phyloP scores from a whole-genome alignment of 1,140 invertebrate species.

The Coboldia fuscipes region DNA sequence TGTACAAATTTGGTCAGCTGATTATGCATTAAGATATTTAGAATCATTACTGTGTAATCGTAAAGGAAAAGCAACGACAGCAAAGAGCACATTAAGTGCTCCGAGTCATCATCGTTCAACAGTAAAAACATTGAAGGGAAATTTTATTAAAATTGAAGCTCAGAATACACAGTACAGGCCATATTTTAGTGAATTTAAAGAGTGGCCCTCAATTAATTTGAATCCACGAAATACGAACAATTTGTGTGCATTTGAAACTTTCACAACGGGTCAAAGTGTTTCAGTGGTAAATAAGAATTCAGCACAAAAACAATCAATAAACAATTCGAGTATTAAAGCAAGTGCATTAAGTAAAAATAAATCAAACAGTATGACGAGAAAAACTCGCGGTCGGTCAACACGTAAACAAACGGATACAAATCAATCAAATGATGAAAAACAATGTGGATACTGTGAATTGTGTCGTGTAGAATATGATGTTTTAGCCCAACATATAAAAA shows the following conservation, averaged over 20 bases:
- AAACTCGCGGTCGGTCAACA: neutral
- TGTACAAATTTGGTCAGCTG: conserved; percentile 32
- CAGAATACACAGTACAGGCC: conserved; percentile 12
- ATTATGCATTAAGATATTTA: conserved; percentile 23
- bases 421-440: conserved; percentile 13
- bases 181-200: conserved; percentile 18
- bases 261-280: no score
- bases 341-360: neutral
- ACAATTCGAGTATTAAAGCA: no score
- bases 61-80: neutral
- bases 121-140: conserved; percentile 8
- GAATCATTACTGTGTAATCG: conserved; percentile 11
- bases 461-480: conserved; percentile 46
- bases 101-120: neutral
- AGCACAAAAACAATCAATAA: neutral
- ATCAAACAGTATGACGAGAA: neutral
- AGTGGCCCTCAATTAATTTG: conserved; percentile 17
- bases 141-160: conserved; percentile 16
- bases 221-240: neutral
- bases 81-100: neutral
- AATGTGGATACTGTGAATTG: conserved; percentile 50
- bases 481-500: conserved; percentile 39
- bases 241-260: conserved; percentile 9
- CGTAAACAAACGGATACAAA: neutral
- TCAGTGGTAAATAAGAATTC: neutral